phyloP scores from a whole-genome alignment of 2,797 vertebrate genomes.

The Limnodromus scolopaceus region DNA sequence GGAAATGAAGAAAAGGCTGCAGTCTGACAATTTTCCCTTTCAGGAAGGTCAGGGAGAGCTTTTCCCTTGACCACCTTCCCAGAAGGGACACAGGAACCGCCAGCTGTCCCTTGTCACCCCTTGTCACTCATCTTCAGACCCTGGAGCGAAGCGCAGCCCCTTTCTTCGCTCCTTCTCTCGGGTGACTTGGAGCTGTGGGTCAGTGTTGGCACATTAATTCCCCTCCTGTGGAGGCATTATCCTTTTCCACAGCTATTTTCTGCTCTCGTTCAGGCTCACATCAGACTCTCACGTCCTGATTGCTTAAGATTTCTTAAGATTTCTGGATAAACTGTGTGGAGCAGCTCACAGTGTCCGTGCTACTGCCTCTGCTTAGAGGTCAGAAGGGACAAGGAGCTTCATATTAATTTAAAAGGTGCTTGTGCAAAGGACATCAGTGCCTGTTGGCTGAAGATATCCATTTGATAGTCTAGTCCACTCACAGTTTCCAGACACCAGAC shows the following conservation, averaged over 20 bases:
- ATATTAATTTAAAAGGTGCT: not conserved
- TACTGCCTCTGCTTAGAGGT: not conserved
- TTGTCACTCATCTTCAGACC: not conserved
- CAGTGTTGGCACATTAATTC: not conserved
- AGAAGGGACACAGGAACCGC: not conserved
- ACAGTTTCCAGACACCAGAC: constrained; percentile 21
- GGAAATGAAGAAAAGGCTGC: not conserved
- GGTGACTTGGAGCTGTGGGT: not conserved
- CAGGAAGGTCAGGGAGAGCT: not conserved
- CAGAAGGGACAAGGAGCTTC: not conserved
- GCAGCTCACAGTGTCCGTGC: not conserved
- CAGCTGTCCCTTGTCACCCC: not conserved
- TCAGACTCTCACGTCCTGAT: not conserved
- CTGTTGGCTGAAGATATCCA: not conserved
- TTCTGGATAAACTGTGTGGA: not conserved
- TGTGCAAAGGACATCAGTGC: not conserved
- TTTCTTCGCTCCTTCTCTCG: not conserved
- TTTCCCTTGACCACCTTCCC: not conserved
- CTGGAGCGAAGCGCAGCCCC: not conserved
- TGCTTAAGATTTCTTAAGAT: not conserved
- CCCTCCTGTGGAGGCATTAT: not conserved
- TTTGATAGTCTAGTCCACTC: constrained; percentile 32
- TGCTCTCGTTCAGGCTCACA: not conserved
- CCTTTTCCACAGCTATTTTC: not conserved
- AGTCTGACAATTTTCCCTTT: not conserved